Percentiles rank a stretch among this genome's conserved stretches.
Evolutionary conservation across 2,888 invertebrate genomes (phyloP).

Genomic region (Xestia rhomboidea): DNA sequence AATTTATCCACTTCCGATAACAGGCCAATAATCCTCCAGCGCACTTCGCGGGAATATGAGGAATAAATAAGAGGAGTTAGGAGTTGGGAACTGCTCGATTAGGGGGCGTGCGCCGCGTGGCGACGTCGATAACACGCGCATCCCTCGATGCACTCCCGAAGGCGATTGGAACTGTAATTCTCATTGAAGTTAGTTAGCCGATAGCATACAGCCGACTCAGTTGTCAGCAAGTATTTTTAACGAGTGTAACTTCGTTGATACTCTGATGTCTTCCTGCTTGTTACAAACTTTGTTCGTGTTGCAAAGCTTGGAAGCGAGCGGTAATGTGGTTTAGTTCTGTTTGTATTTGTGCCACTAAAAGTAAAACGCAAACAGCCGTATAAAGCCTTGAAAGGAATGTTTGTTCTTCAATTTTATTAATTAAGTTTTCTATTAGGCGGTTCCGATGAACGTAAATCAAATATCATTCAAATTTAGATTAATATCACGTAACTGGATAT

Average conservation of each 20-base stretch:
- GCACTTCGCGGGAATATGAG: conserved; percentile 74
- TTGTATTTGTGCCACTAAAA: conserved; percentile 45
- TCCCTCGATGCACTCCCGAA: conserved; percentile 58
- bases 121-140: conserved; percentile 67
- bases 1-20: conserved; percentile 89
- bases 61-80: conserved; percentile 76
- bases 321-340: conserved; percentile 47
- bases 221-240: conserved; percentile 65
- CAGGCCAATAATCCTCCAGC: conserved; percentile 84
- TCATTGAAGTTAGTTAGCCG: conserved; percentile 61
- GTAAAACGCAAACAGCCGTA: conserved; percentile 23
- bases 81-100: conserved; percentile 50
- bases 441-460: conserved; percentile 28
- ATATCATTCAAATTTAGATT: conserved; percentile 48
- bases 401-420: conserved; percentile 45
- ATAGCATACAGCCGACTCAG: conserved; percentile 43
- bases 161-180: conserved; percentile 54
- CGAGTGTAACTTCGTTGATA: conserved; percentile 57
- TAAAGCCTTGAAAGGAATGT: conserved; percentile 17
- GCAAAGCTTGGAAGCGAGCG: conserved; percentile 30
- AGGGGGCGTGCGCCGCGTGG: conserved; percentile 64
- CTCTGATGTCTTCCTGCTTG: conserved; percentile 46
- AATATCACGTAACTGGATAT: conserved; percentile 27
- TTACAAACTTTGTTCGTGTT: conserved; percentile 57
- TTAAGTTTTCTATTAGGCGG: conserved; percentile 33